Conservation (phyloP, 64 coral and sea anemone genomes). For the Montipora capricornis region DNA sequence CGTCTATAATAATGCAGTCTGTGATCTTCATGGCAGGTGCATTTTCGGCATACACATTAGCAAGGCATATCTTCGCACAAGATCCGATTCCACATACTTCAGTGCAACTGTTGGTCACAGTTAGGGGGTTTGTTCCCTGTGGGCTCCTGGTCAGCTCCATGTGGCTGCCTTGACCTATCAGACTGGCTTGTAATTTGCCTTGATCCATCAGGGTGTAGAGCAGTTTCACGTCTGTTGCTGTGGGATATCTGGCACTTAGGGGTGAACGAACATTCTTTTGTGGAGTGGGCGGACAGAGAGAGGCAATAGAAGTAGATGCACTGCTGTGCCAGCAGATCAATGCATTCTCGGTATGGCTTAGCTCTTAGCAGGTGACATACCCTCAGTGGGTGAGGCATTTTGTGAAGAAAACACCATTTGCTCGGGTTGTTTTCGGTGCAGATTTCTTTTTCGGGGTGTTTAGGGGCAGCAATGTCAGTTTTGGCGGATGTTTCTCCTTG, state of each 20-base stretch:
- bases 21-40: neutral
- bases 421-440: neutral
- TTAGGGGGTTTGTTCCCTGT: neutral
- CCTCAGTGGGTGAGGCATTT: neutral
- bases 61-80: slow-evolving; percentile 28
- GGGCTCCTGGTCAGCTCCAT: neutral
- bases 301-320: slow-evolving; percentile 52
- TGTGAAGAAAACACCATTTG: neutral
- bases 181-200: neutral
- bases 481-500: neutral
- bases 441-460: neutral
- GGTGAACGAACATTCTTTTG: neutral
- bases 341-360: neutral
- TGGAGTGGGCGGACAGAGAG: neutral
- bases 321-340: neutral
- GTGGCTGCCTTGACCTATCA: neutral
- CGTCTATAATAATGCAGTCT: slow-evolving; percentile 4
- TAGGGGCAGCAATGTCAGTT: neutral
- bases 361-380: neutral
- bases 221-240: neutral
- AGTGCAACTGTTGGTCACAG: neutral
- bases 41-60: neutral
- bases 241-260: neutral
- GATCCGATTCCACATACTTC: neutral
- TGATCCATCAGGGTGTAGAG: neutral